Evolutionary conservation across 1,140 invertebrate genomes (phyloP).

Genomic region (Lepeophtheirus salmonis): DNA sequence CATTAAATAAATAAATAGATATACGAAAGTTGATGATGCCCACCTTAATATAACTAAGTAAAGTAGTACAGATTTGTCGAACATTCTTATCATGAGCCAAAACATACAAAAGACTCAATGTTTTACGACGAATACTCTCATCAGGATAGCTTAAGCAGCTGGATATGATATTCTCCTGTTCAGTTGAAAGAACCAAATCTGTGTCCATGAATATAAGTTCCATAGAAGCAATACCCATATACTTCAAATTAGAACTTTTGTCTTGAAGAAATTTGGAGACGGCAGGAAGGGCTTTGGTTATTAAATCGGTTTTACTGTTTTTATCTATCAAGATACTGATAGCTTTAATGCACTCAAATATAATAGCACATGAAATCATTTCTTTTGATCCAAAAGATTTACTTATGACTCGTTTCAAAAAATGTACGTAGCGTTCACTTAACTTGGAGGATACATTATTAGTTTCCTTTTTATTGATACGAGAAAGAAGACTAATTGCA

Average conservation of each 20-base stretch:
- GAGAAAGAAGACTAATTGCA: not conserved
- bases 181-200: not conserved
- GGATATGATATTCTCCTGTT: not conserved
- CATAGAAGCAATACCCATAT: constrained; percentile 6
- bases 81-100: constrained; percentile 9
- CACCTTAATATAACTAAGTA: constrained; percentile 5
- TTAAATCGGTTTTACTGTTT: not conserved
- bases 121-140: constrained; percentile 6
- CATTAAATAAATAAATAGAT: not conserved
- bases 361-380: constrained; percentile 2
- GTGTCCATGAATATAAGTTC: not conserved
- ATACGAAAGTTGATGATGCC: too few species aligned
- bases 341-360: constrained; percentile 7
- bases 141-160: constrained; percentile 1
- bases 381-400: not conserved
- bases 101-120: not conserved
- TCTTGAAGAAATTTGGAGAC: not conserved
- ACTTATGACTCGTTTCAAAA: not conserved
- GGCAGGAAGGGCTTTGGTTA: not conserved
- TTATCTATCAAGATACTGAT: not conserved
- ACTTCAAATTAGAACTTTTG: constrained; percentile 6
- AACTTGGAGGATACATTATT: too few species aligned
- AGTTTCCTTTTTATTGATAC: not conserved
- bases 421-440: not conserved
- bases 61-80: not conserved